Evolutionary conservation across 2,797 vertebrate species (phyloP).

Genomic region (Xenops minutus): DNA sequence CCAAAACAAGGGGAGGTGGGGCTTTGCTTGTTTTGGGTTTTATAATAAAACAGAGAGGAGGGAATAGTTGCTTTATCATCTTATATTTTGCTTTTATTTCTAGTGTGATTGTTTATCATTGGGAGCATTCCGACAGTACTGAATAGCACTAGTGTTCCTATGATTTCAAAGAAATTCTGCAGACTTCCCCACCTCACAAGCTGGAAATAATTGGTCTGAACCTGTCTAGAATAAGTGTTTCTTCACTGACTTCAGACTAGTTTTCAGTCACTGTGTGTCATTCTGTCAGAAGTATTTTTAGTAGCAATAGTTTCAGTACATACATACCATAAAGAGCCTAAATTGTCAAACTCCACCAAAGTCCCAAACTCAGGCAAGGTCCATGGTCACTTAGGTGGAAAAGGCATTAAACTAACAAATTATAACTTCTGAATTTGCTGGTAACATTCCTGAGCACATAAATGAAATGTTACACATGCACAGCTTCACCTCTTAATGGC

Average conservation of each 20-base stretch:
- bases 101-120: background rate
- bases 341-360: background rate
- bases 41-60: background rate
- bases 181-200: background rate
- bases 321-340: background rate
- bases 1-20: rapidly evolving
- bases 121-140: background rate
- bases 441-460: background rate
- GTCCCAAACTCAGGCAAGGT: background rate
- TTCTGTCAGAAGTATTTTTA: background rate
- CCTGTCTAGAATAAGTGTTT: background rate
- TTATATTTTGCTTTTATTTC: constrained; percentile 22
- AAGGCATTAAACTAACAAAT: background rate
- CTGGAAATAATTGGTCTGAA: background rate
- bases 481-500: background rate
- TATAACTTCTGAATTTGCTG: background rate
- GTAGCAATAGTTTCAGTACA: background rate
- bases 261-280: background rate
- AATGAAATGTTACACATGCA: background rate
- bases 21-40: background rate
- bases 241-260: background rate
- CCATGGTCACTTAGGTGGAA: background rate
- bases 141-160: background rate
- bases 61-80: background rate
- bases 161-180: background rate